Evolutionary conservation across 2,888 invertebrate genomes (phyloP).

Genomic region (Bugulina stolonifera): DNA sequence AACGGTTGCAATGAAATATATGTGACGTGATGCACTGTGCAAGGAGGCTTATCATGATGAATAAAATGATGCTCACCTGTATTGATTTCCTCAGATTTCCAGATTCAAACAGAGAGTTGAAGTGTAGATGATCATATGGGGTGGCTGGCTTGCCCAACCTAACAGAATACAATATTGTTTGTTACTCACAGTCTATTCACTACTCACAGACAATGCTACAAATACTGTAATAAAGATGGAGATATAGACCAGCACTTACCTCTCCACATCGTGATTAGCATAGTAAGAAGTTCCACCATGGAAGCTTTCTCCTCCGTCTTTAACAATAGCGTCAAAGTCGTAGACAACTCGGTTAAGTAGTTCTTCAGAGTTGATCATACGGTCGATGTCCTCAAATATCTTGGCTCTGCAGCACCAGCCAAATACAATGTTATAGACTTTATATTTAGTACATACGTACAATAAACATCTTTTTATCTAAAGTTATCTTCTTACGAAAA

Average conservation of each 20-base stretch:
- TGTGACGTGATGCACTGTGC: background rate
- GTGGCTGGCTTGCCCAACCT: conserved; percentile 35
- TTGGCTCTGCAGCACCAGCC: conserved; percentile 47
- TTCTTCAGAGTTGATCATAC: conserved; percentile 61
- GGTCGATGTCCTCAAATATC: conserved; percentile 63
- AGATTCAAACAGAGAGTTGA: conserved; percentile 80
- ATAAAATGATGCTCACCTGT: conserved; percentile 58
- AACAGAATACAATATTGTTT: background rate
- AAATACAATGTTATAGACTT: too few species aligned
- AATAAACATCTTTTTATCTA: too few species aligned
- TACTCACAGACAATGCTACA: background rate
- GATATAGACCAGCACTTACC: background rate
- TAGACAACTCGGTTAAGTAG: conserved; percentile 63
- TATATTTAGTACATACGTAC: too few species aligned
- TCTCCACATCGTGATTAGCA: conserved; percentile 15
- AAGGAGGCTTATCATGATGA: background rate
- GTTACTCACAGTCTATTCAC: background rate
- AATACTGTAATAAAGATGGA: background rate
- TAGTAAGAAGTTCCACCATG: background rate
- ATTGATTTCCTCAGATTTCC: conserved; percentile 77
- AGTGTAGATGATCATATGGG: conserved; percentile 57
- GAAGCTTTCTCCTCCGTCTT: background rate
- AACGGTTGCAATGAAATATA: too few species aligned
- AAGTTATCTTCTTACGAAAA: too few species aligned
- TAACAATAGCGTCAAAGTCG: conserved; percentile 62